Evolutionary conservation across 2,113 vertebrate genomes (phyloP), one percentile per base, ranked within the genome.

Genomic region (Anoplopoma fimbria): DNA sequence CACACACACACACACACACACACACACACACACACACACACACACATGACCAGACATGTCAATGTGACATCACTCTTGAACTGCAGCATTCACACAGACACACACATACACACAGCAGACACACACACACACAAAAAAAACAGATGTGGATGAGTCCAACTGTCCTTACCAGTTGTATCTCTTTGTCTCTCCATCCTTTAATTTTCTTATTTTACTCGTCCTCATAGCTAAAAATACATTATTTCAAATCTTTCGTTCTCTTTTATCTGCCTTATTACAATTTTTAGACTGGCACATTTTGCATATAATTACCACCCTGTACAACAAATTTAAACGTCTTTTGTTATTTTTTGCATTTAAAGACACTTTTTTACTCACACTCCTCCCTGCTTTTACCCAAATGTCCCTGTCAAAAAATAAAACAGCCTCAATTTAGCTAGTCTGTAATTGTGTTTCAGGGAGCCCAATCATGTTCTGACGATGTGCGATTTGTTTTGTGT

Each of bases 401-500:
- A 89, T 61, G 65, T 89, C 82, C 87, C 77, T 84, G 81, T 88
- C 77, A 81, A 82, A 89, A 91, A 82, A 87, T 74, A 49, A 89
- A 88, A 88, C 72, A 81, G 27, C 77, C 85, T 90, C 87, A 83
- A 86, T 93, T 91, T 91, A 80, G 80, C 85, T 83, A 40, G 61
- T 87, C 87, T 91, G 84, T 93, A 91, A 94, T 94, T 92, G 88
- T 91, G 86, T 92, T 92, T 85, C 85, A 38, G 79, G 81, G 84
- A 83, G 81, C 61, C 82, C 82, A 93, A 87, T 90, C 90, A 80
- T 92, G 89, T 92, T 87, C 82, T 84, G 83, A 90, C 81, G 76
- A 86, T 55, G 82, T 88, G 83, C 69, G 87, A 93, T 95, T 94
- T 91, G 93, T 94, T 95, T 95, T 94, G 93, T 94, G 93, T 94